Percentiles rank a stretch among this genome's conserved stretches.
These are phyloP conservation scores for Gallinago media DNA, from an alignment of 2,113 vertebrate species.

Conservation along the genomic window DNA sequence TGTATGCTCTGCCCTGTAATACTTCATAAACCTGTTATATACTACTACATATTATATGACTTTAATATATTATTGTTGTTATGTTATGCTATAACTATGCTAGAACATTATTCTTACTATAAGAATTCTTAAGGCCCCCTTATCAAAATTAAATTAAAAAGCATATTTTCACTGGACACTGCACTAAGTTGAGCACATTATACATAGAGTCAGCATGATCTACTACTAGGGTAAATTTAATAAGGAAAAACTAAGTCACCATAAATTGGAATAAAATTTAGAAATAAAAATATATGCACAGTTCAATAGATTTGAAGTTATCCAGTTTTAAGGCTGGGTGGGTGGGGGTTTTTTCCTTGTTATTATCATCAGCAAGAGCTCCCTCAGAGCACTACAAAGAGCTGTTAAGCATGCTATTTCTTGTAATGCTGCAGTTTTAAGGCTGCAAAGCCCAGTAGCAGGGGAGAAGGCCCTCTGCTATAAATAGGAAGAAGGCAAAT, in stretches of 20 bases:
- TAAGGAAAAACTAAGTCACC: not conserved
- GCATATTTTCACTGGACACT: not conserved
- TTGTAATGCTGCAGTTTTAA: not conserved
- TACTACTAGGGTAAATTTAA: not conserved
- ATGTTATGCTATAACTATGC: not conserved
- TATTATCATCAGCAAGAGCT: not conserved
- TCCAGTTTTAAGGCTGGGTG: not conserved
- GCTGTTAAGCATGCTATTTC: not conserved
- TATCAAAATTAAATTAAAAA: not conserved
- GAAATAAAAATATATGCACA: not conserved
- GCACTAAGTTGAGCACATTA: not conserved
- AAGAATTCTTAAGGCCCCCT: not conserved
- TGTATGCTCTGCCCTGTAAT: not conserved
- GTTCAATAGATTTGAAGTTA: not conserved
- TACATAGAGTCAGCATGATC: not conserved
- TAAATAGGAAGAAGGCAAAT: not conserved
- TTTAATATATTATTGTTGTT: not conserved
- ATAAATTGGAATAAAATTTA: not conserved
- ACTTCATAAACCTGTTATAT: not conserved
- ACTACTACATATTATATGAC: not conserved
- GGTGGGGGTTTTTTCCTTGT: fast-evolving
- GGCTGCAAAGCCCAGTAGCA: not conserved
- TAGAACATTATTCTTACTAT: not conserved
- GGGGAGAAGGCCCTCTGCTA: not conserved
- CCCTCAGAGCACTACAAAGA: not conserved